These are phyloP conservation scores for Drosophila tropicalis DNA, from an alignment of 1,140 invertebrate genomes.

Conservation along the genomic window DNA sequence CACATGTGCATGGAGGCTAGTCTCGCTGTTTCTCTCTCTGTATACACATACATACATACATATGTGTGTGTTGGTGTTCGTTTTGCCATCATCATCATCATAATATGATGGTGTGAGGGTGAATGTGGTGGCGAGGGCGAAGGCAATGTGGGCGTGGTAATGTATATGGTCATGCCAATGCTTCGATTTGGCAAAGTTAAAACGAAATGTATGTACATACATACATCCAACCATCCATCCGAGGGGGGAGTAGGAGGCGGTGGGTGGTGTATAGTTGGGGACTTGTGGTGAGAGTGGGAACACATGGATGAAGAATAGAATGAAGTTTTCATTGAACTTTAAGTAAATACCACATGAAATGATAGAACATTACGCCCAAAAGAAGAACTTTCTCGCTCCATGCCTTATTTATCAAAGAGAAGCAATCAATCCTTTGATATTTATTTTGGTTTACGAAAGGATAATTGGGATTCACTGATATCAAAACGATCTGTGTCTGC, in stretches of 20 bases:
- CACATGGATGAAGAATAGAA: neutral
- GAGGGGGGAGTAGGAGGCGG: too few relatives aligned
- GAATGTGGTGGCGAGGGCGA: conserved; percentile 13
- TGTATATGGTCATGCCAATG: conserved; percentile 34
- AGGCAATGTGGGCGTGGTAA: conserved; percentile 24
- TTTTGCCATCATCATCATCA: conserved; percentile 23
- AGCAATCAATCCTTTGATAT: too few relatives aligned
- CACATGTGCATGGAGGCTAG: conserved; percentile 45
- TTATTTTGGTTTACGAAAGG: too few relatives aligned
- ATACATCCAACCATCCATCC: neutral
- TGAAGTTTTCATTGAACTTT: too few relatives aligned
- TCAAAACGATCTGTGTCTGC: too few relatives aligned
- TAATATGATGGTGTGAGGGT: conserved; percentile 17
- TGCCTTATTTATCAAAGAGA: too few relatives aligned
- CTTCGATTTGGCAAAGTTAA: conserved; percentile 27
- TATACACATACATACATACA: conserved; percentile 8
- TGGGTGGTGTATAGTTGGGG: too few relatives aligned
- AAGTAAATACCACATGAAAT: too few relatives aligned
- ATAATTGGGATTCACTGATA: too few relatives aligned
- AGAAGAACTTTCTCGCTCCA: too few relatives aligned
- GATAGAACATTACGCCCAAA: too few relatives aligned
- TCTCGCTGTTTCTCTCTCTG: neutral
- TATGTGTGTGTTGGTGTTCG: conserved; percentile 20
- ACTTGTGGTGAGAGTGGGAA: neutral
- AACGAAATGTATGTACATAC: neutral